A percentile compares a stretch with the other conserved stretches of the same genome.
Conservation (phyloP, 1,140 invertebrate species). For the Caerostris darwini region DNA sequence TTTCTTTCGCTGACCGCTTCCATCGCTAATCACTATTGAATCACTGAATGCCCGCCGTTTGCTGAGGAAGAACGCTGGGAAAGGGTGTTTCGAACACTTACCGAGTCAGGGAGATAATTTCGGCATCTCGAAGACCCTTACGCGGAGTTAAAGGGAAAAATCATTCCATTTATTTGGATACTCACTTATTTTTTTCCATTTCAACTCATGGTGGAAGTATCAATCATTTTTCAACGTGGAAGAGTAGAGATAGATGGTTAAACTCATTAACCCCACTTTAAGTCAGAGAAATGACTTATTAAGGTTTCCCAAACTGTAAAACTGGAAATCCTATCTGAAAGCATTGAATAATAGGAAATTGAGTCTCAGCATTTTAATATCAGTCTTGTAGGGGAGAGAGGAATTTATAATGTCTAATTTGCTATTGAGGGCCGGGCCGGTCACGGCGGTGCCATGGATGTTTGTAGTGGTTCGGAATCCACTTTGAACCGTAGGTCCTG, state of each 20-base stretch:
- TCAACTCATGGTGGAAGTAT: neutral
- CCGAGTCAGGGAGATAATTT: constrained; percentile 52
- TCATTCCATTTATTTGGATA: constrained; percentile 41
- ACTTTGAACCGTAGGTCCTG: no score
- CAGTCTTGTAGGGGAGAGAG: no score
- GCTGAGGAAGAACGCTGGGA: neutral
- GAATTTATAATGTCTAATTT: no score
- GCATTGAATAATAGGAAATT: no score
- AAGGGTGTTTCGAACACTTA: constrained; percentile 50
- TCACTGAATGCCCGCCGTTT: constrained; percentile 30
- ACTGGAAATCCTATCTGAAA: no score
- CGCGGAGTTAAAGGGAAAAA: neutral
- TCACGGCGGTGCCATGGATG: no score
- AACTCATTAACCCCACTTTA: neutral
- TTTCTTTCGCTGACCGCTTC: constrained; percentile 58
- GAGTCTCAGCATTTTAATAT: no score
- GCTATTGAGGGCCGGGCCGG: no score
- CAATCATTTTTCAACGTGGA: constrained; percentile 7
- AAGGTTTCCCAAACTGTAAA: neutral
- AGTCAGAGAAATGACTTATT: neutral
- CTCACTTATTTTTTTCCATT: neutral
- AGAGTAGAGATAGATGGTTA: neutral
- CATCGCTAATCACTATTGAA: constrained; percentile 62
- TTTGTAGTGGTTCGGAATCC: no score
- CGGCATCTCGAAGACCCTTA: constrained; percentile 12